Evolutionary conservation across 2,797 vertebrate genomes (phyloP).

Genomic region (Sebastes taczanowskii): DNA sequence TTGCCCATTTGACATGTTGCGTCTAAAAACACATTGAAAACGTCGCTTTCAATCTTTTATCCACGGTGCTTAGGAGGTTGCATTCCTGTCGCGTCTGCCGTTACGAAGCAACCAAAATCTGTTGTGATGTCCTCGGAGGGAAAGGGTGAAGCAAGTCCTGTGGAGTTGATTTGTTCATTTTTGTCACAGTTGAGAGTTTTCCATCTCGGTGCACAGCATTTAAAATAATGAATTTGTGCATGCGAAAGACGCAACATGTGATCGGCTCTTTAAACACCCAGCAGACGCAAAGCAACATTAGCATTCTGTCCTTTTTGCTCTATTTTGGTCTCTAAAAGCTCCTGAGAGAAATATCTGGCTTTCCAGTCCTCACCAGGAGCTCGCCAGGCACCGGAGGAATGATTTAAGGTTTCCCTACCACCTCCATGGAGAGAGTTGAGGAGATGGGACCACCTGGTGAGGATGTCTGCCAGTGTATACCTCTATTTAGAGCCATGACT

Average conservation of each 20-base stretch:
- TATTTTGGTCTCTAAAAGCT: neutral
- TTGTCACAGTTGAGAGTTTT: neutral
- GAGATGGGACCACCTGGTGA: conserved; percentile 19
- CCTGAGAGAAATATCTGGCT: neutral
- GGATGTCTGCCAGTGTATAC: conserved; percentile 30
- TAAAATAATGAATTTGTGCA: neutral
- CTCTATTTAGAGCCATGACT: conserved; percentile 50
- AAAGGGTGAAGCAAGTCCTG: neutral
- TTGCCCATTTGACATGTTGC: no score
- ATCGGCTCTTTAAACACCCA: neutral
- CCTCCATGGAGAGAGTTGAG: neutral
- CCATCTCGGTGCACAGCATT: neutral
- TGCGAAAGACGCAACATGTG: neutral
- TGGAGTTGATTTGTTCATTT: neutral
- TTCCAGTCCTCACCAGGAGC: neutral
- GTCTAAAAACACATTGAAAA: no score
- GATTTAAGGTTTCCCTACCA: conserved; percentile 2
- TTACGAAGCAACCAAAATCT: neutral
- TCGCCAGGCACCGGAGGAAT: neutral
- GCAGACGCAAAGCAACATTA: neutral
- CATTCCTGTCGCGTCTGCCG: neutral
- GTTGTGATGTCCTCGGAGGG: neutral
- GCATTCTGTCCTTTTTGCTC: neutral
- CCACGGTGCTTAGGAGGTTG: neutral
- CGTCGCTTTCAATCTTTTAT: neutral